A percentile compares a stretch with the other conserved stretches of the same genome.
These are phyloP conservation scores for Diadumene lineata DNA, from an alignment of 92 coral and sea anemone species.

Conservation along the genomic window DNA sequence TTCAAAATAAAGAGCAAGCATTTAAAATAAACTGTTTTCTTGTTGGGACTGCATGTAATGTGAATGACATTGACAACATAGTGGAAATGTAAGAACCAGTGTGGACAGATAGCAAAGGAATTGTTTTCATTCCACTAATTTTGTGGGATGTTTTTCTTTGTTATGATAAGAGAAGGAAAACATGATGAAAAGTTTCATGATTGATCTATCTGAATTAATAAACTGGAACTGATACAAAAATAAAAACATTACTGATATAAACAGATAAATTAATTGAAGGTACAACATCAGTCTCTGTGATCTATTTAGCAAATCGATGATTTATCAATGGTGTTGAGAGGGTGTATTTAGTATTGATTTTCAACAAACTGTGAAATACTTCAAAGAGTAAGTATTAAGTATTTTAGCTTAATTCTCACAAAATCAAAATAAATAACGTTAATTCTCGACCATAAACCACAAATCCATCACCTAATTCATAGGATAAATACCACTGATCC, in stretches of 20 bases:
- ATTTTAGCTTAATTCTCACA: neutral
- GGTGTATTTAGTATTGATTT: neutral
- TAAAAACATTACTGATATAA: neutral
- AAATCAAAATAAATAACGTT: neutral
- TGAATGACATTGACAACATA: too few relatives aligned
- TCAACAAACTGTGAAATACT: slow-evolving; percentile 7
- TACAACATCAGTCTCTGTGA: slow-evolving; percentile 5
- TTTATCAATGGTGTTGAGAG: slow-evolving; percentile 16
- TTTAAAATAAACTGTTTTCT: neutral
- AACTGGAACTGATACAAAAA: neutral
- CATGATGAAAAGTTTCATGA: too few relatives aligned
- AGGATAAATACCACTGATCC: slow-evolving; percentile 38
- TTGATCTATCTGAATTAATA: neutral
- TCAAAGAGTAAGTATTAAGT: too few relatives aligned
- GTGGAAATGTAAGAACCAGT: slow-evolving; percentile 7
- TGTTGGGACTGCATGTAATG: too few relatives aligned
- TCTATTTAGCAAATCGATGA: slow-evolving; percentile 11
- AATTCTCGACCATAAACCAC: slow-evolving; percentile 24
- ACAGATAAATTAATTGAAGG: too few relatives aligned
- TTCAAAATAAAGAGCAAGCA: neutral
- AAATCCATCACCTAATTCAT: slow-evolving; percentile 14
- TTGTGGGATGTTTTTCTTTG: neutral
- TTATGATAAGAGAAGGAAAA: neutral
- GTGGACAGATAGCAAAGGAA: neutral
- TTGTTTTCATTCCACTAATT: neutral